A percentile compares a stretch with the other conserved stretches of the same genome.
phyloP scores from a whole-genome alignment of 2,113 vertebrate species.

The Carlito syrichta region DNA sequence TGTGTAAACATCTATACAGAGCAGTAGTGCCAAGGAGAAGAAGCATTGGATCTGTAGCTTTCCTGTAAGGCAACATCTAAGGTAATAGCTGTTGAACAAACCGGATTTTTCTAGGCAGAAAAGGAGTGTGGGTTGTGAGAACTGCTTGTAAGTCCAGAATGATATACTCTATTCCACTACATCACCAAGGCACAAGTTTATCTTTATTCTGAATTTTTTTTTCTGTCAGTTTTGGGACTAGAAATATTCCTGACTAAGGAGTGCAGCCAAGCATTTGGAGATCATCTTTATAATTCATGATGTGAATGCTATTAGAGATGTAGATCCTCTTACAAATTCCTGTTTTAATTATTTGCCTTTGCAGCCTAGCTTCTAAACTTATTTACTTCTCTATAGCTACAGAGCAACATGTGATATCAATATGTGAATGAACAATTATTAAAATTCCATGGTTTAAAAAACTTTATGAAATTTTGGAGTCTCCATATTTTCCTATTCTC shows the following conservation, averaged over 20 bases:
- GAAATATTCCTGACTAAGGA: background rate
- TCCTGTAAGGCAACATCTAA: background rate
- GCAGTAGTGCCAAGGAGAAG: background rate
- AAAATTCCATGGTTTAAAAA: background rate
- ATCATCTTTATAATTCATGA: background rate
- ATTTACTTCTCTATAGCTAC: background rate
- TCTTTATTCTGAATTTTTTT: background rate
- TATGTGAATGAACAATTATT: background rate
- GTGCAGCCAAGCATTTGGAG: background rate
- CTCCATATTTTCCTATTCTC: background rate
- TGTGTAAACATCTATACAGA: background rate
- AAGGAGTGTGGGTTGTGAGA: background rate
- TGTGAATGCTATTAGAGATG: background rate
- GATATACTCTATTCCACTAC: background rate
- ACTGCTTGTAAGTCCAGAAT: background rate
- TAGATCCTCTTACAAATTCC: background rate
- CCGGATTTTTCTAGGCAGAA: background rate
- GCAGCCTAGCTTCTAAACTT: background rate
- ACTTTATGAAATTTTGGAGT: background rate
- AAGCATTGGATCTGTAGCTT: background rate
- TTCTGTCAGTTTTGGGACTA: background rate
- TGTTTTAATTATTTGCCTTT: background rate
- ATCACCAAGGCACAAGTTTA: background rate
- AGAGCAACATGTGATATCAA: background rate
- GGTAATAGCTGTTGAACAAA: background rate